Evolutionary conservation across 2,113 vertebrate species (phyloP).

Genomic region (Pontoporia blainvillei): DNA sequence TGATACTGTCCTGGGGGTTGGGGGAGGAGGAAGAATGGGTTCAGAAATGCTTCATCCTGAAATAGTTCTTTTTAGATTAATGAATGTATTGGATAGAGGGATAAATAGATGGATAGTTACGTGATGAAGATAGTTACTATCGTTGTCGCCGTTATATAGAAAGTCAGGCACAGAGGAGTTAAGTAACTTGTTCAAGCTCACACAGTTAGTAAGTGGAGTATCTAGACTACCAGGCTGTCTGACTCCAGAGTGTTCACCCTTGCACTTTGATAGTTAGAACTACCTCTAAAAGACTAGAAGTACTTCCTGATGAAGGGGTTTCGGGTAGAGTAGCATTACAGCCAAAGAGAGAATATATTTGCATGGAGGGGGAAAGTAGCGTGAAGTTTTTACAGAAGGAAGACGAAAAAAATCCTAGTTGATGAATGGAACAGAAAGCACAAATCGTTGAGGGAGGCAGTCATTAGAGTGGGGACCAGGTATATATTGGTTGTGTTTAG

Average conservation of each 20-base stretch:
- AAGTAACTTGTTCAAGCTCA: not conserved
- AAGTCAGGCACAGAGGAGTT: not conserved
- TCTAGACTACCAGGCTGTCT: not conserved
- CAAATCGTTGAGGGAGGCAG: not conserved
- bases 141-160: not conserved
- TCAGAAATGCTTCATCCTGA: not conserved
- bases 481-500: not conserved
- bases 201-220: not conserved
- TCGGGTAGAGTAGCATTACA: too few species aligned
- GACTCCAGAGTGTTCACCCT: not conserved
- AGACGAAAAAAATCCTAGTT: not conserved
- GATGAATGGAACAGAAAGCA: not conserved
- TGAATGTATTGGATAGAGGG: too few species aligned
- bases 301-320: not conserved
- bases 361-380: not conserved
- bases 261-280: not conserved
- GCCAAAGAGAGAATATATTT: not conserved
- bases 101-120: accelerated
- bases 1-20: not conserved
- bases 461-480: too few species aligned
- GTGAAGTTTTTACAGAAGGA: not conserved
- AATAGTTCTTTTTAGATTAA: not conserved
- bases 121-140: not conserved
- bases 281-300: not conserved
- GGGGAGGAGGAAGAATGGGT: not conserved